A percentile compares a stretch with the other conserved stretches of the same genome.
Conservation (phyloP, 2,888 invertebrate species). For the Polyommatus iphigenia region DNA sequence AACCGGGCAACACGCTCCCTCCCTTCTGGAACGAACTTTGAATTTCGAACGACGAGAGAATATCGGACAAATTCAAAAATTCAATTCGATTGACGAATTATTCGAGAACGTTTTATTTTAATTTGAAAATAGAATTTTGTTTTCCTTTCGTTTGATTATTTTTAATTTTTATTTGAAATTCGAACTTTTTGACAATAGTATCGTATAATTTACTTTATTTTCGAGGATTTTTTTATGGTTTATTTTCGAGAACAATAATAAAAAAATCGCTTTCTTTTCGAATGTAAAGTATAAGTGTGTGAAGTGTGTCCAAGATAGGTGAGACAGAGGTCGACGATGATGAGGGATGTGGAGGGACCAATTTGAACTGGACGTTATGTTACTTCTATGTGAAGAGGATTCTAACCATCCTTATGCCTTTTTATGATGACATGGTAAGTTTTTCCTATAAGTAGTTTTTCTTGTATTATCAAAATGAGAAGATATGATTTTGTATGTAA, state of each 20-base stretch:
- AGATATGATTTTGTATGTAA: not conserved
- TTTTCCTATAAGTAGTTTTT: slow-evolving; percentile 6
- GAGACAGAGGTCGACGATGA: slow-evolving; percentile 44
- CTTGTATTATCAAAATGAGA: not conserved
- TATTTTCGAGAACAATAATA: not conserved
- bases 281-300: slow-evolving; percentile 46
- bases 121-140: slow-evolving; percentile 29
- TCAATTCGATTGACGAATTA: not conserved
- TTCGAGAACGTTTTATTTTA: slow-evolving; percentile 15
- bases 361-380: slow-evolving; percentile 71
- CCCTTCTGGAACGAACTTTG: not conserved
- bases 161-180: not conserved
- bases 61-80: not conserved
- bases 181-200: not conserved
- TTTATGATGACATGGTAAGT: slow-evolving; percentile 74
- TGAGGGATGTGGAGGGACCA: slow-evolving; percentile 57
- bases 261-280: slow-evolving; percentile 22
- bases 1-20: not conserved
- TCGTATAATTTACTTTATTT: not conserved
- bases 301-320: slow-evolving; percentile 64
- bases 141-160: not conserved
- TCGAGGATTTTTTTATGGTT: no score
- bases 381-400: slow-evolving; percentile 61
- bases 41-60: not conserved
- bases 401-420: slow-evolving; percentile 68